Percentiles rank a stretch among this genome's conserved stretches.
These are phyloP conservation scores for Artibeus lituratus DNA, from an alignment of 2,797 vertebrate genomes.

Conservation along the genomic window DNA sequence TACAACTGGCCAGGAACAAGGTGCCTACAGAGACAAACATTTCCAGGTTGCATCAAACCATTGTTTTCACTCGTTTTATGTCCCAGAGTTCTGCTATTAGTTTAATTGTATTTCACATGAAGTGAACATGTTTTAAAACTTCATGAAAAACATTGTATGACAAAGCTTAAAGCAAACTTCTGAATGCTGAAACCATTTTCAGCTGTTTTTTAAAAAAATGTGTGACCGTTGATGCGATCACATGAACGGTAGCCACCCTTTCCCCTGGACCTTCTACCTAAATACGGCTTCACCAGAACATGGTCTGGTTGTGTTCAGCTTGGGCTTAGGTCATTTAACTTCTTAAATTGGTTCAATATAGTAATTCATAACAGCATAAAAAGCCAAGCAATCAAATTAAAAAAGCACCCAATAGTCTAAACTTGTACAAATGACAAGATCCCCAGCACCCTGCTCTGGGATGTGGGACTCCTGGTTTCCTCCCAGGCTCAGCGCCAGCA, in stretches of 20 bases:
- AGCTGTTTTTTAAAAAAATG: background rate
- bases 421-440: background rate
- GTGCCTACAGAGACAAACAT: background rate
- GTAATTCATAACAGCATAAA: background rate
- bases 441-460: accelerated
- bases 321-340: background rate
- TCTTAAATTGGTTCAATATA: background rate
- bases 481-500: background rate
- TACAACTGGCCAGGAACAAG: no score
- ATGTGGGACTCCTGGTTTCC: background rate
- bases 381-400: background rate
- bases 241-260: background rate
- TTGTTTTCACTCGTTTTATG: background rate
- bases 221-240: background rate
- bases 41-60: background rate
- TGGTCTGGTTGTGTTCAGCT: background rate
- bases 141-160: background rate
- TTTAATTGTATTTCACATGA: background rate
- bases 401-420: background rate
- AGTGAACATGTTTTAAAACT: background rate
- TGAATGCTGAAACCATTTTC: background rate
- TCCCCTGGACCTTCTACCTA: background rate
- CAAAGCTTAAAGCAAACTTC: background rate
- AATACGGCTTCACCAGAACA: background rate
- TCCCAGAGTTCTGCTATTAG: background rate